These are phyloP conservation scores for Crematogaster levior DNA, from an alignment of 2,888 invertebrate genomes.

Conservation along the genomic window DNA sequence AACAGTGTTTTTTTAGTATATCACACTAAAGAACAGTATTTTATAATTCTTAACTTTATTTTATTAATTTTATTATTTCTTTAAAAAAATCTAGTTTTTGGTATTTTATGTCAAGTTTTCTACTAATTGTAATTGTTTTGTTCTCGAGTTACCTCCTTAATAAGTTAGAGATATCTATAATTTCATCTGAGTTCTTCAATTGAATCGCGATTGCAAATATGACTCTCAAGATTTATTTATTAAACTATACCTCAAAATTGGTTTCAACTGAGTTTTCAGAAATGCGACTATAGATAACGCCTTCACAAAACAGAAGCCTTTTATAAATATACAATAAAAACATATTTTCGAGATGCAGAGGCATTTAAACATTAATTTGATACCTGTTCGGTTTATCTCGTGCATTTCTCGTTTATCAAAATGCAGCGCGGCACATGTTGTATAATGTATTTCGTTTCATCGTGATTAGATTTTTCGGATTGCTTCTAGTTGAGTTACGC, in stretches of 20 bases:
- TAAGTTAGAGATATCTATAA: too few species aligned
- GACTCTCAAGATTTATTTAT: background rate
- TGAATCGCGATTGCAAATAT: background rate
- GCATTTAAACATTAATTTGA: background rate
- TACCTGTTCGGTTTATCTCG: background rate
- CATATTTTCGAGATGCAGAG: background rate
- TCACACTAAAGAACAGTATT: background rate
- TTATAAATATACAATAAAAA: background rate
- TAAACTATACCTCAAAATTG: background rate
- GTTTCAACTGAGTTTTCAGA: background rate
- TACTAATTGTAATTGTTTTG: background rate
- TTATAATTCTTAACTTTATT: background rate
- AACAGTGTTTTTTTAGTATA: background rate
- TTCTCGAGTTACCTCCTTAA: background rate
- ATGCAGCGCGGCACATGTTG: background rate
- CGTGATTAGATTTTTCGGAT: conserved; percentile 18
- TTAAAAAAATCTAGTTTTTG: background rate
- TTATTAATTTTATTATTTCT: too few species aligned
- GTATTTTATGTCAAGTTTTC: background rate
- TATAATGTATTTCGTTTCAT: background rate
- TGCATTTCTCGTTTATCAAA: background rate
- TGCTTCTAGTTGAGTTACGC: conserved; percentile 13
- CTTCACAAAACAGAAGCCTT: background rate
- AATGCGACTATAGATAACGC: background rate
- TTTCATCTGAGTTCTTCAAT: background rate